Base-by-base conservation (phyloP, 2,113 vertebrate genomes). In the Anhinga anhinga region DNA sequence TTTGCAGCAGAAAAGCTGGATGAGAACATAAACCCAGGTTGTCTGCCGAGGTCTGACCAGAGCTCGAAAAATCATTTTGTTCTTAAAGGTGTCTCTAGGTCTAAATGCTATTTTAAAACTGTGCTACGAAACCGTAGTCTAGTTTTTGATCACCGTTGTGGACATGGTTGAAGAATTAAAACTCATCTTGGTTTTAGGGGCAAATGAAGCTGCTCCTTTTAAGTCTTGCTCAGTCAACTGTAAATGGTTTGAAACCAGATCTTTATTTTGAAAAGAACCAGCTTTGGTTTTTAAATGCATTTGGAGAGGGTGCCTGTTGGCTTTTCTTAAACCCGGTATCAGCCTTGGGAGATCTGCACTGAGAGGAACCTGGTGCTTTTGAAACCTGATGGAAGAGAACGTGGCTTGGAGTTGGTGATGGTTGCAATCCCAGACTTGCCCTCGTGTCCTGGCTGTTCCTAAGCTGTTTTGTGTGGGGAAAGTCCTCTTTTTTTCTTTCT, bases 41-140 rank as follows among this genome's bases (percentile, higher is more conserved):
- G 15, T n/a, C 44, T 86, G 77, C 53, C 56, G 29, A 52, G 67
- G 17, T 50, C 47, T 73, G 50, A 44, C 30, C 15, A 27, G 44
- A 32, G 62, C 8, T 2, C 8, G 5, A 10, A 29, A 47, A 47
- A 32, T 22, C 0, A 15, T 29, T 66, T 19, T 11, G 18, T 19
- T 63, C 29, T 76, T 55, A 4, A 42, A 42, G 20, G 36, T 50
- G 36, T 67, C 80, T 59, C 16, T 67, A 38, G 87, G 61, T 87
- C 7, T 11, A 58, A 77, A n/a, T 23, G 9, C 16, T 44, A 0
- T 1, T 67, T 62, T 45, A 5, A 50, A 66, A 7, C 34, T 4
- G 5, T 13, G 25, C 45, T 44, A 2, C 0, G 0, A 8, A 72
- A 52, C 44, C 44, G 5, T 15, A 16, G 36, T 85, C 58, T 11